These are phyloP conservation scores for Antheraea mylitta DNA, from an alignment of 1,140 invertebrate species.

Conservation along the genomic window DNA sequence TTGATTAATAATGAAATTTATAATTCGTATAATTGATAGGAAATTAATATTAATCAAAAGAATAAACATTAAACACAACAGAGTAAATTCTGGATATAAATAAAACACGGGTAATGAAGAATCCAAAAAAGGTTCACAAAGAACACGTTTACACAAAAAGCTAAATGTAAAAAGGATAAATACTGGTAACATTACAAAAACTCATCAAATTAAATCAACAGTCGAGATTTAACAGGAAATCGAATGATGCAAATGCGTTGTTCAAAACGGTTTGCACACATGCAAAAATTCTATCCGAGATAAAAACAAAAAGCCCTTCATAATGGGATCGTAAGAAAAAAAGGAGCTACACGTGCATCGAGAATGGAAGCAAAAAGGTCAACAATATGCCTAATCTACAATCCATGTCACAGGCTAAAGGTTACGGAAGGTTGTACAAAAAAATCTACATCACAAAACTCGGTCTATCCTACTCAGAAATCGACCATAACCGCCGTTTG, in stretches of 20 bases:
- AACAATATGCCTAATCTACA: conserved; percentile 78
- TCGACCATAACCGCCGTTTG: conserved; percentile 20
- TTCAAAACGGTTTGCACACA: conserved; percentile 39
- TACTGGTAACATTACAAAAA: background rate
- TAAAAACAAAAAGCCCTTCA: conserved; percentile 65
- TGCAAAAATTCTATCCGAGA: conserved; percentile 58
- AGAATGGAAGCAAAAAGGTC: conserved; percentile 70
- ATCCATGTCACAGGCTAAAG: conserved; percentile 76
- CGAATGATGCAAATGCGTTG: conserved; percentile 20
- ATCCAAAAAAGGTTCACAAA: background rate
- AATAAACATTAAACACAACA: too few relatives aligned
- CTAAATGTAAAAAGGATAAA: background rate
- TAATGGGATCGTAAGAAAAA: conserved; percentile 49
- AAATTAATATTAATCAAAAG: too few relatives aligned
- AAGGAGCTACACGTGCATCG: conserved; percentile 60
- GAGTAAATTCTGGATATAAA: too few relatives aligned
- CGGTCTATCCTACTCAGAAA: conserved; percentile 9
- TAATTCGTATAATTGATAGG: too few relatives aligned
- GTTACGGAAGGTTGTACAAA: conserved; percentile 75
- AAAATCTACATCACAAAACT: conserved; percentile 39
- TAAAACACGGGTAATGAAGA: background rate
- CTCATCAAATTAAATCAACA: background rate
- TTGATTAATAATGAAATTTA: too few relatives aligned
- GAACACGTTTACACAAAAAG: background rate
- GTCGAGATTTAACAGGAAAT: conserved; percentile 23